Percentiles rank a stretch among this genome's conserved stretches.
phyloP scores from a whole-genome alignment of 2,888 invertebrate genomes.

The Onchidella celtica region DNA sequence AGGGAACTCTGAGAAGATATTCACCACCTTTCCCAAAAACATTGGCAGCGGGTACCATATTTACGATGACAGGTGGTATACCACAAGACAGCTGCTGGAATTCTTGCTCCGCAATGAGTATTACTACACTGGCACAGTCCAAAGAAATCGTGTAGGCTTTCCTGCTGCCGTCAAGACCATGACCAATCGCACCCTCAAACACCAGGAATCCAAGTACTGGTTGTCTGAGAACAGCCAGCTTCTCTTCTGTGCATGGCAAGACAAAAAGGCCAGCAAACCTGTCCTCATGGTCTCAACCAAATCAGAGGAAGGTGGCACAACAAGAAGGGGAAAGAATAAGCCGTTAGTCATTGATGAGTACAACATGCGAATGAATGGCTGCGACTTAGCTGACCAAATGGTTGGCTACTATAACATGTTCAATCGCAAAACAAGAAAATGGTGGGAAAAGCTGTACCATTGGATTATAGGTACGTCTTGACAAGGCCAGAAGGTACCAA shows the following conservation, averaged over 20 bases:
- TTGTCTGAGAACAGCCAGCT: background rate
- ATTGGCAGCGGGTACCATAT: slow-evolving; percentile 14
- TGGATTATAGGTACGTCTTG: slow-evolving; percentile 4
- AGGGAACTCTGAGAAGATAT: background rate
- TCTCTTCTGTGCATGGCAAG: slow-evolving; percentile 23
- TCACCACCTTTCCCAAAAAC: slow-evolving; percentile 1
- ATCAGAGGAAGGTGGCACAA: background rate
- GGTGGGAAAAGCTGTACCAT: slow-evolving; percentile 36
- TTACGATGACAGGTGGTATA: slow-evolving; percentile 4
- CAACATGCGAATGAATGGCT: slow-evolving; percentile 1
- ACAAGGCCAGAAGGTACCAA: slow-evolving; percentile 20
- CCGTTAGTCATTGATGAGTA: background rate
- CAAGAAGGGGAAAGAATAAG: background rate
- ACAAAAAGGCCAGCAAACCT: slow-evolving; percentile 17
- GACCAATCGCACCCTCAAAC: background rate
- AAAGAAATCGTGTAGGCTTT: background rate
- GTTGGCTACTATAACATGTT: slow-evolving; percentile 11
- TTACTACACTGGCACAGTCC: slow-evolving; percentile 9
- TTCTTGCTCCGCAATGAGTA: background rate
- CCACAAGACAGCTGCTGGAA: background rate
- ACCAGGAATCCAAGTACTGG: background rate
- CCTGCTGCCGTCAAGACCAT: slow-evolving; percentile 9
- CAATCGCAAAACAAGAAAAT: slow-evolving; percentile 10
- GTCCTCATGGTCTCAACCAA: slow-evolving; percentile 2
- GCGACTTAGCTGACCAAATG: slow-evolving; percentile 9